These are phyloP conservation scores for Melieria omissa DNA, from an alignment of 2,888 invertebrate species.

Conservation along the genomic window DNA sequence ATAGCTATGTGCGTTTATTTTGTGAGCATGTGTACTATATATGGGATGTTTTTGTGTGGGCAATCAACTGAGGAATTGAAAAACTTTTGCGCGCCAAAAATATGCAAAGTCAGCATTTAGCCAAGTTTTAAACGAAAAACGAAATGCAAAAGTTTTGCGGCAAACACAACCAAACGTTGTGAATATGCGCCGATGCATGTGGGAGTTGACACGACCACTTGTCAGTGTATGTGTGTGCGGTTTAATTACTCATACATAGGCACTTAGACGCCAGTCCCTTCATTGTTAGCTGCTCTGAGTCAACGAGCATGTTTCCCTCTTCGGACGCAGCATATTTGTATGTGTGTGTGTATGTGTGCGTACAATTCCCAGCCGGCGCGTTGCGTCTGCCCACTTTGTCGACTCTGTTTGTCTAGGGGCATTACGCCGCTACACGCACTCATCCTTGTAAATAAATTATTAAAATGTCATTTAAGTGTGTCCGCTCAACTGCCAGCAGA, in stretches of 20 bases:
- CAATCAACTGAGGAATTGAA: slow-evolving; percentile 1
- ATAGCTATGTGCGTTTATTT: not conserved
- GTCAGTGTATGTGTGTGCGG: not conserved
- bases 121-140: not conserved
- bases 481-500: too few relatives aligned
- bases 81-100: not conserved
- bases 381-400: too few relatives aligned
- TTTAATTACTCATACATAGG: too few relatives aligned
- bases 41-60: not conserved
- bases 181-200: not conserved
- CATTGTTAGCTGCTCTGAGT: too few relatives aligned
- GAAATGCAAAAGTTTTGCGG: not conserved
- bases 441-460: not conserved
- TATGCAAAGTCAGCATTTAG: not conserved
- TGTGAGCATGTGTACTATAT: not conserved
- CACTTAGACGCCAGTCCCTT: too few relatives aligned
- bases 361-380: too few relatives aligned
- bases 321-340: too few relatives aligned
- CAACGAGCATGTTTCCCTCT: too few relatives aligned
- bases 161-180: not conserved
- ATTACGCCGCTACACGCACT: not conserved
- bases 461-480: not conserved
- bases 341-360: too few relatives aligned
- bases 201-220: not conserved
- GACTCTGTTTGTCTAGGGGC: not conserved